These are phyloP conservation scores for Ophioninae sp. DNA, from an alignment of 2,888 invertebrate genomes.

Conservation along the genomic window DNA sequence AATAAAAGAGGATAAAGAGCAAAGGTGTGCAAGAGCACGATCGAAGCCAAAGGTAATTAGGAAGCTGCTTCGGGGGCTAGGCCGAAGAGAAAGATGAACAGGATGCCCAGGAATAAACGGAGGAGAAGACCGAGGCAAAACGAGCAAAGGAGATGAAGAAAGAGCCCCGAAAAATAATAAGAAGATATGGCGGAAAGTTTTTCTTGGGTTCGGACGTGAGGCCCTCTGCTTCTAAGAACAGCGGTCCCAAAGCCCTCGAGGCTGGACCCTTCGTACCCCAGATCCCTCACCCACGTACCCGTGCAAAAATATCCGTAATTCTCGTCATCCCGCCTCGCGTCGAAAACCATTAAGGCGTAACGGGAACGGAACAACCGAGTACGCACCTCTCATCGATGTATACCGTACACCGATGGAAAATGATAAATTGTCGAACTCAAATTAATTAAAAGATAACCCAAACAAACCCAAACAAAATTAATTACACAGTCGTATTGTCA, in stretches of 20 bases:
- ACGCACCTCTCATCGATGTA: constrained; percentile 20
- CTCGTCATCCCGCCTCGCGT: constrained; percentile 54
- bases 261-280: constrained; percentile 67
- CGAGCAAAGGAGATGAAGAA: constrained; percentile 28
- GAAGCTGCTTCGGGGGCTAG: constrained; percentile 67
- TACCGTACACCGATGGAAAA: constrained; percentile 23
- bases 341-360: constrained; percentile 59
- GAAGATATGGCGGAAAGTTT: constrained; percentile 25
- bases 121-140: not conserved
- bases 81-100: constrained; percentile 41
- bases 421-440: not conserved
- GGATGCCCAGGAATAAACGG: constrained; percentile 9
- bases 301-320: constrained; percentile 64
- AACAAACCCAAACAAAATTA: constrained; percentile 7
- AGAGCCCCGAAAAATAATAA: constrained; percentile 42
- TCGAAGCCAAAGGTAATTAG: constrained; percentile 71
- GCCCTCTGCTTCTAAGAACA: constrained; percentile 73
- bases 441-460: not conserved
- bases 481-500: not conserved
- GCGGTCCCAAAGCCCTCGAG: constrained; percentile 73
- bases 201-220: constrained; percentile 32
- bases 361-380: constrained; percentile 40
- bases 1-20: constrained; percentile 21
- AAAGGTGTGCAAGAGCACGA: constrained; percentile 34
- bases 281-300: constrained; percentile 47